phyloP scores from a whole-genome alignment of 2,888 invertebrate species.

The Synergus itoensis region DNA sequence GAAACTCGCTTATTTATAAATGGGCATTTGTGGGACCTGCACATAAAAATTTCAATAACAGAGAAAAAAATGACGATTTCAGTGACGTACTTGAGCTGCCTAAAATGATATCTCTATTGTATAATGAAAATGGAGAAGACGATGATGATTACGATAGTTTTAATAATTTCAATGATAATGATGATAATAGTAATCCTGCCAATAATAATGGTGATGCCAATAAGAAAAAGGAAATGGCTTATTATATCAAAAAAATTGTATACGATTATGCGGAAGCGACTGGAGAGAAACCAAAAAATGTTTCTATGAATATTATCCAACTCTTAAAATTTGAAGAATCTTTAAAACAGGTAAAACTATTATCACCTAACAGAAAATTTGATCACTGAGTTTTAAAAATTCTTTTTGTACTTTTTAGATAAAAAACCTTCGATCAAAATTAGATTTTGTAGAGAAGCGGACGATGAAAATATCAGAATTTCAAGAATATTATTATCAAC shows the following conservation, averaged over 20 bases:
- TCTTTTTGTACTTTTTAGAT: not conserved
- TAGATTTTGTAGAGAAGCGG: not conserved
- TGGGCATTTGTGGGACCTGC: not conserved
- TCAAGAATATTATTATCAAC: conserved; percentile 42
- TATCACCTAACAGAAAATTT: no score
- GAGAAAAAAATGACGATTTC: not conserved
- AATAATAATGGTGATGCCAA: no score
- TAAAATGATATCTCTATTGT: not conserved
- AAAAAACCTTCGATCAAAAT: not conserved
- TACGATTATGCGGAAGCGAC: not conserved
- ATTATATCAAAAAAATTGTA: not conserved
- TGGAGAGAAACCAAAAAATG: not conserved
- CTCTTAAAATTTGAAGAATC: not conserved
- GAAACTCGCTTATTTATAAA: not conserved
- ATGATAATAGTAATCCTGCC: no score
- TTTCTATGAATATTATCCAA: not conserved
- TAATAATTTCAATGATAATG: not conserved
- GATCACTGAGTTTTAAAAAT: not conserved
- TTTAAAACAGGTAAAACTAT: not conserved
- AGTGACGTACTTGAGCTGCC: no score
- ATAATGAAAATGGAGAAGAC: not conserved
- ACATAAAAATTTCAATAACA: not conserved
- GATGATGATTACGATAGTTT: not conserved
- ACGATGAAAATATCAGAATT: conserved; percentile 48
- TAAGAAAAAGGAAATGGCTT: not conserved